Evolutionary conservation across 2,888 invertebrate genomes (phyloP).

Genomic region (Lampropteryx suffumata): DNA sequence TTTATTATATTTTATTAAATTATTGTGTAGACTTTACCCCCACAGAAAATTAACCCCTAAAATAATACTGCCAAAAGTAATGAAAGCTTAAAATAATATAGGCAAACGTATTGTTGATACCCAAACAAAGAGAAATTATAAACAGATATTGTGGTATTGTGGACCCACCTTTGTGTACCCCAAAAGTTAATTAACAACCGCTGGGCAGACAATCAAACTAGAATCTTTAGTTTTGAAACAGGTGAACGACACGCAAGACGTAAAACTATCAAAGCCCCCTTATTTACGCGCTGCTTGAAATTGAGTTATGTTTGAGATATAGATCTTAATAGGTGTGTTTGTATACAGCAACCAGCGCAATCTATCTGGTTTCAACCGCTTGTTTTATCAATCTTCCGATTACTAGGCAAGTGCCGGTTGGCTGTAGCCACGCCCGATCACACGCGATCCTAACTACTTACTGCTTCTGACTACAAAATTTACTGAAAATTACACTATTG

Average conservation of each 20-base stretch:
- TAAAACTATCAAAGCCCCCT: slow-evolving; percentile 19
- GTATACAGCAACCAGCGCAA: slow-evolving; percentile 39
- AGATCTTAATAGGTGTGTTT: slow-evolving; percentile 48
- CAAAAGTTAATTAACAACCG: slow-evolving; percentile 34
- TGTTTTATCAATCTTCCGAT: slow-evolving; percentile 62
- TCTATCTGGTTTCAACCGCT: slow-evolving; percentile 45
- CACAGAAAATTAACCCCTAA: slow-evolving; percentile 8
- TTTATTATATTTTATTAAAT: not conserved
- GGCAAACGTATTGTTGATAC: slow-evolving; percentile 18
- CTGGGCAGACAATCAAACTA: slow-evolving; percentile 24
- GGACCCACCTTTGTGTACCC: slow-evolving; percentile 23
- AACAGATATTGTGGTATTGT: slow-evolving; percentile 27
- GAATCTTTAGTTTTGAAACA: slow-evolving; percentile 26
- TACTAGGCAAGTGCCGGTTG: slow-evolving; percentile 42
- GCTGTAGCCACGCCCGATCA: slow-evolving; percentile 43
- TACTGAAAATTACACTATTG: slow-evolving; percentile 15
- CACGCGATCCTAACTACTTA: slow-evolving; percentile 43
- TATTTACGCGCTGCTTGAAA: slow-evolving; percentile 32
- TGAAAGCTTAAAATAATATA: slow-evolving; percentile 13
- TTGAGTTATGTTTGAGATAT: slow-evolving; percentile 43
- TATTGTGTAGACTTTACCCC: slow-evolving; percentile 1
- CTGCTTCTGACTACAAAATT: slow-evolving; percentile 12
- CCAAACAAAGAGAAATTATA: slow-evolving; percentile 28
- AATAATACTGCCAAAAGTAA: slow-evolving; percentile 19
- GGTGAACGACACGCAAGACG: slow-evolving; percentile 18